These are phyloP conservation scores for Carduelis carduelis DNA, from an alignment of 2,797 vertebrate species.

Conservation along the genomic window DNA sequence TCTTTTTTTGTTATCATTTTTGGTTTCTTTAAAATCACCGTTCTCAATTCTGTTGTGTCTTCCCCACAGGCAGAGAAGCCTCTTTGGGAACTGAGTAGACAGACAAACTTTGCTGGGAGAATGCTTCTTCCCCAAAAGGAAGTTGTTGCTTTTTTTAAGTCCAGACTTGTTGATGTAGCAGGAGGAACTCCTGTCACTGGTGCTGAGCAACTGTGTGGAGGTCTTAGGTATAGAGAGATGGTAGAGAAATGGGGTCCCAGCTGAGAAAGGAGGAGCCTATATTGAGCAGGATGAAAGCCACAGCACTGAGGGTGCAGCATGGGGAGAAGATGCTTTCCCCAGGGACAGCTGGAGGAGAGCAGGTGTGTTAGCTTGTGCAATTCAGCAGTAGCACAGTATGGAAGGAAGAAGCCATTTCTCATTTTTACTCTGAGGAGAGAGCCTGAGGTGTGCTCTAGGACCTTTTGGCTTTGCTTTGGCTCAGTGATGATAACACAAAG, in stretches of 20 bases:
- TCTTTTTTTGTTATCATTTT: background rate
- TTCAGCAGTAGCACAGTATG: background rate
- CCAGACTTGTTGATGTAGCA: background rate
- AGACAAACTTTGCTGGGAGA: background rate
- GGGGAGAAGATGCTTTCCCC: background rate
- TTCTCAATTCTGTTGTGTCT: background rate
- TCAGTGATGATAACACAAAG: background rate
- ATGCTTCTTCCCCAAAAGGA: background rate
- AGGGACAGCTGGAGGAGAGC: background rate
- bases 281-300: background rate
- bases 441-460: background rate
- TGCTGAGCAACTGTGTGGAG: background rate
- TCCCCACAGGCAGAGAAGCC: background rate
- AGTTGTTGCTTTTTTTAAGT: background rate
- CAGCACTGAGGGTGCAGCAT: background rate
- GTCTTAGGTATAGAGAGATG: background rate
- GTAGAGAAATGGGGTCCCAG: background rate
- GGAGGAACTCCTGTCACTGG: background rate
- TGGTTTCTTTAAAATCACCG: background rate
- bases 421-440: background rate
- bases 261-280: background rate
- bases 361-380: background rate
- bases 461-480: background rate
- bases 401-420: background rate
- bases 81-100: background rate